Evolutionary conservation across 1,140 invertebrate genomes (phyloP).

Genomic region (Carcinoscorpius rotundicauda): DNA sequence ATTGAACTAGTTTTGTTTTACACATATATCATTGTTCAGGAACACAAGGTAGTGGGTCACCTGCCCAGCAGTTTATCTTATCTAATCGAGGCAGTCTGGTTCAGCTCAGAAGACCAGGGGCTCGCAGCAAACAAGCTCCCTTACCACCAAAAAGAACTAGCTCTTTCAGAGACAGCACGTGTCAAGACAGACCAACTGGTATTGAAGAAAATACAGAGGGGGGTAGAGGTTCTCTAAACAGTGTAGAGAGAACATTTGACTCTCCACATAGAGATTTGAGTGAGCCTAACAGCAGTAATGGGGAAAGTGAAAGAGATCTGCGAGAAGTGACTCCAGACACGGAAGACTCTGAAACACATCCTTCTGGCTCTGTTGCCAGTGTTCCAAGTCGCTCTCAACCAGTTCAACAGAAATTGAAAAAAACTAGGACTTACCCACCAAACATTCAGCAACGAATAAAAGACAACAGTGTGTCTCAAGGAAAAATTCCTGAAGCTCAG

Average conservation of each 20-base stretch:
- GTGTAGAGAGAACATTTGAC: conserved; percentile 21
- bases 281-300: conserved; percentile 36
- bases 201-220: conserved; percentile 6
- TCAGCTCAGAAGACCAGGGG: conserved; percentile 15
- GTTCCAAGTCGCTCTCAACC: conserved; percentile 38
- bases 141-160: conserved; percentile 85
- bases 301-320: conserved; percentile 45
- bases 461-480: conserved; percentile 5
- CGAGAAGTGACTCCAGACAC: conserved; percentile 48
- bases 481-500: conserved; percentile 20
- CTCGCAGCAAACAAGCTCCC: conserved; percentile 63
- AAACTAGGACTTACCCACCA: conserved; percentile 41
- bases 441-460: conserved; percentile 5
- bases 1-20: too few species aligned
- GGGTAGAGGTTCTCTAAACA: conserved; percentile 10
- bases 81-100: background rate
- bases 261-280: conserved; percentile 32
- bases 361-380: conserved; percentile 30
- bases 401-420: conserved; percentile 40
- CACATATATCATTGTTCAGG: too few species aligned
- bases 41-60: too few species aligned
- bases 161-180: conserved; percentile 36
- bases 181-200: background rate
- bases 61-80: too few species aligned
- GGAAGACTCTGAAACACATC: conserved; percentile 38